phyloP scores from a whole-genome alignment of 2,113 vertebrate genomes.

The Castor canadensis region DNA sequence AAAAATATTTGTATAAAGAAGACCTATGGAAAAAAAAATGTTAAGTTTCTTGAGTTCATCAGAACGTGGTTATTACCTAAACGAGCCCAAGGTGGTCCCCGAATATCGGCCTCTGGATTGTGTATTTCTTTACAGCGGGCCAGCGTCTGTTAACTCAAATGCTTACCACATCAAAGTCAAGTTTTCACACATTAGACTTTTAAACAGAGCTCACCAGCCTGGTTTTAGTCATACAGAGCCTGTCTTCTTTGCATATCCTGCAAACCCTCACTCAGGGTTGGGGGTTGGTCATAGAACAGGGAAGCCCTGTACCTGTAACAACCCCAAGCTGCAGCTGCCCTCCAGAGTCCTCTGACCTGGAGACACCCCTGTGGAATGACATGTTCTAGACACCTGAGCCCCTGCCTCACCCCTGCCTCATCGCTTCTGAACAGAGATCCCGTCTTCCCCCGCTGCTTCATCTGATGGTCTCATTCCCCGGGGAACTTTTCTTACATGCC shows the following conservation, averaged over 20 bases:
- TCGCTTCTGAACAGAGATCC: no score
- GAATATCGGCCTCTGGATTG: background rate
- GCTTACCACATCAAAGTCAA: background rate
- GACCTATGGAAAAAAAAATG: background rate
- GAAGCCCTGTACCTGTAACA: background rate
- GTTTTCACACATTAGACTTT: background rate
- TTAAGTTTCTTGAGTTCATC: background rate
- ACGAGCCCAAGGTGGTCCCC: background rate
- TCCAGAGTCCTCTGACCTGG: background rate
- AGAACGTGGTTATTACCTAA: background rate
- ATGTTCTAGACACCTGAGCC: fast-evolving
- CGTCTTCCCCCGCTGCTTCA: no score
- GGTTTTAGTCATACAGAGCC: background rate
- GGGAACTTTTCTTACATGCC: background rate
- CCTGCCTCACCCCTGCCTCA: no score
- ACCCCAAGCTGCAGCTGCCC: background rate
- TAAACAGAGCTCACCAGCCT: background rate
- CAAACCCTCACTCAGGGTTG: background rate
- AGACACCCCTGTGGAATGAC: background rate
- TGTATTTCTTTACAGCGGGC: background rate
- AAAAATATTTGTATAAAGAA: background rate
- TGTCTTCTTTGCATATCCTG: background rate
- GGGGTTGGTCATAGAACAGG: background rate
- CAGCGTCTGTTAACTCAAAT: background rate
- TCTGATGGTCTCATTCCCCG: background rate